A percentile compares a stretch with the other conserved stretches of the same genome.
Evolutionary conservation across 2,888 invertebrate species (phyloP).

Genomic region (Myopa testacea): DNA sequence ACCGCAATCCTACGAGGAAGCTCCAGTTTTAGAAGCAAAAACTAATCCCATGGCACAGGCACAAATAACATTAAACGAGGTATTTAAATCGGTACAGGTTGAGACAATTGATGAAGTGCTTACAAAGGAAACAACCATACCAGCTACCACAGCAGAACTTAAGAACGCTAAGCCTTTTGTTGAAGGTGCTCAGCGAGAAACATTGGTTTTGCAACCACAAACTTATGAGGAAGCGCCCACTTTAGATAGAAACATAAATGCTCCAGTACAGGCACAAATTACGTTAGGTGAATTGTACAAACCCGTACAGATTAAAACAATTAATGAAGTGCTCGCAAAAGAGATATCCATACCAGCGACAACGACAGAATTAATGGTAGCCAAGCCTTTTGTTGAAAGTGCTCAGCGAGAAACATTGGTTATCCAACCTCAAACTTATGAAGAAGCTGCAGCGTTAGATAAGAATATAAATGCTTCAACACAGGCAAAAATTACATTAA

Average conservation of each 20-base stretch:
- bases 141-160: neutral
- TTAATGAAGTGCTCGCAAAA: slow-evolving; percentile 17
- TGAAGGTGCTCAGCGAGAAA: slow-evolving; percentile 49
- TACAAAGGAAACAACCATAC: neutral
- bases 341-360: neutral
- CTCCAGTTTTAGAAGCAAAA: slow-evolving; percentile 22
- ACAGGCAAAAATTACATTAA: slow-evolving; percentile 48
- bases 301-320: slow-evolving; percentile 46
- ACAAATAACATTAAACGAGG: slow-evolving; percentile 46
- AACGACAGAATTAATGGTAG: slow-evolving; percentile 20
- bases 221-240: slow-evolving; percentile 27
- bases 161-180: slow-evolving; percentile 40
- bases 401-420: slow-evolving; percentile 49
- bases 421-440: slow-evolving; percentile 50
- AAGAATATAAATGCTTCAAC: neutral
- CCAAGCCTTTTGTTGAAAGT: slow-evolving; percentile 50
- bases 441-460: slow-evolving; percentile 41
- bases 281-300: slow-evolving; percentile 50
- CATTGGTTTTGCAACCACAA: slow-evolving; percentile 49
- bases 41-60: slow-evolving; percentile 39
- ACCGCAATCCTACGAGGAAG: slow-evolving; percentile 49
- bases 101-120: slow-evolving; percentile 36
- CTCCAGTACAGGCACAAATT: slow-evolving; percentile 42
- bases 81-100: slow-evolving; percentile 50
- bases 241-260: slow-evolving; percentile 13